Evolutionary conservation across 1,140 invertebrate genomes (phyloP).

Genomic region (Chionoecetes opilio): DNA sequence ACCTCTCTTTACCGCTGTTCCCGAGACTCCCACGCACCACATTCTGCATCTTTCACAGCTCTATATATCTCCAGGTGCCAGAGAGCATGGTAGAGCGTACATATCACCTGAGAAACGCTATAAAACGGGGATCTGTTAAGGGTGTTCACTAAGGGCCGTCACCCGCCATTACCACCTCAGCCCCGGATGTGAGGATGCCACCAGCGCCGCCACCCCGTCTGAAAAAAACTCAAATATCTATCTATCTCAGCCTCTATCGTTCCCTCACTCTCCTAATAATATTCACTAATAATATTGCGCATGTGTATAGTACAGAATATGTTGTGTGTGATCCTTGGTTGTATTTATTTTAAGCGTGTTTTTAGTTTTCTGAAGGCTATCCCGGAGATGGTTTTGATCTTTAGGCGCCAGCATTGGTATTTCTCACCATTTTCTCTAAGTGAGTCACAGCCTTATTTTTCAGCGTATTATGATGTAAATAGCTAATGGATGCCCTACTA

Average conservation of each 20-base stretch:
- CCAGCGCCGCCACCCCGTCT: constrained; percentile 50
- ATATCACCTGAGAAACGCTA: constrained; percentile 72
- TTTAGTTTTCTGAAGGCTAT: constrained; percentile 62
- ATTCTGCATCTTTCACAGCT: constrained; percentile 81
- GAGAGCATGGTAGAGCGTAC: constrained; percentile 67
- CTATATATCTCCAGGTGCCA: constrained; percentile 69
- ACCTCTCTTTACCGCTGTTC: constrained; percentile 79
- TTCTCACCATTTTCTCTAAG: constrained; percentile 69
- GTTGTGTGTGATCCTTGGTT: not conserved
- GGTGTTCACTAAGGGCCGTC: constrained; percentile 60
- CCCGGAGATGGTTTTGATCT: not conserved
- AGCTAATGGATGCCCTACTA: not conserved
- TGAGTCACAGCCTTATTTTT: constrained; percentile 65
- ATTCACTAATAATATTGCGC: not conserved
- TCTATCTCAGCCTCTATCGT: not conserved
- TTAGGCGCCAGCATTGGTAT: constrained; percentile 63
- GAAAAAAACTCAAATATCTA: constrained; percentile 31
- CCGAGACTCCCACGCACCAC: constrained; percentile 75
- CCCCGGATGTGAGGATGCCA: constrained; percentile 65
- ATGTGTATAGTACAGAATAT: not conserved
- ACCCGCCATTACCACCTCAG: constrained; percentile 70
- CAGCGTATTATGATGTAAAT: constrained; percentile 48
- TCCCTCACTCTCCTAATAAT: not conserved
- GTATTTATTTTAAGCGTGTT: constrained; percentile 53
- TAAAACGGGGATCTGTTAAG: constrained; percentile 39